Evolutionary conservation across 2,888 invertebrate genomes (phyloP).

Genomic region (Isoperla grammatica): DNA sequence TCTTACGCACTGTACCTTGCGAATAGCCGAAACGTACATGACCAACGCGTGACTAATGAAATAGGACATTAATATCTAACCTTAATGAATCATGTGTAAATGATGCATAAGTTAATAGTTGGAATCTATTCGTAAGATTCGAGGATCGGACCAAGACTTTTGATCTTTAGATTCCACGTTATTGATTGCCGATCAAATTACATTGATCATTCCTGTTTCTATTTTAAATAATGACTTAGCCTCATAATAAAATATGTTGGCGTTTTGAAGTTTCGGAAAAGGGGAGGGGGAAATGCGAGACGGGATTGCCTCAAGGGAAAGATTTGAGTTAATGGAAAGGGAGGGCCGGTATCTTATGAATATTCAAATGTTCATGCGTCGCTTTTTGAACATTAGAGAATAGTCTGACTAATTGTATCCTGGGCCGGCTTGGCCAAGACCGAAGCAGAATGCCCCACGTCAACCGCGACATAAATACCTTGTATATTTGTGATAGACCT

Average conservation of each 20-base stretch:
- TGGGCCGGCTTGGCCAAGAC: not conserved
- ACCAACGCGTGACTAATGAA: not conserved
- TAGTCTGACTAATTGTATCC: constrained; percentile 16
- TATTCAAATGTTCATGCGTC: constrained; percentile 17
- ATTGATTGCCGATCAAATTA: constrained; percentile 21
- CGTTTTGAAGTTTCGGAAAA: constrained; percentile 12
- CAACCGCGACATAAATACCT: too few species aligned
- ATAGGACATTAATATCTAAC: not conserved
- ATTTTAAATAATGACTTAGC: constrained; percentile 19
- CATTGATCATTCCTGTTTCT: constrained; percentile 21
- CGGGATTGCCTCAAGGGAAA: constrained; percentile 19
- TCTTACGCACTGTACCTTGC: not conserved
- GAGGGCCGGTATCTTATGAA: constrained; percentile 20
- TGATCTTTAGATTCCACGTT: constrained; percentile 3
- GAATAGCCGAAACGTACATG: too few species aligned
- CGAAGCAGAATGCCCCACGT: not conserved
- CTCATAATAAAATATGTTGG: constrained; percentile 16
- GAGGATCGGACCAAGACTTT: not conserved
- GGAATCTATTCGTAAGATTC: too few species aligned
- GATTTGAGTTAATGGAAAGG: constrained; percentile 25
- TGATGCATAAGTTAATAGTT: too few species aligned
- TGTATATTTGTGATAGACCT: constrained; percentile 4
- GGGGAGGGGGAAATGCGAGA: not conserved
- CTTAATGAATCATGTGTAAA: not conserved
- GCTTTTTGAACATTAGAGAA: constrained; percentile 21